phyloP scores from a whole-genome alignment of 2,888 invertebrate genomes.

The Pteria penguin region DNA sequence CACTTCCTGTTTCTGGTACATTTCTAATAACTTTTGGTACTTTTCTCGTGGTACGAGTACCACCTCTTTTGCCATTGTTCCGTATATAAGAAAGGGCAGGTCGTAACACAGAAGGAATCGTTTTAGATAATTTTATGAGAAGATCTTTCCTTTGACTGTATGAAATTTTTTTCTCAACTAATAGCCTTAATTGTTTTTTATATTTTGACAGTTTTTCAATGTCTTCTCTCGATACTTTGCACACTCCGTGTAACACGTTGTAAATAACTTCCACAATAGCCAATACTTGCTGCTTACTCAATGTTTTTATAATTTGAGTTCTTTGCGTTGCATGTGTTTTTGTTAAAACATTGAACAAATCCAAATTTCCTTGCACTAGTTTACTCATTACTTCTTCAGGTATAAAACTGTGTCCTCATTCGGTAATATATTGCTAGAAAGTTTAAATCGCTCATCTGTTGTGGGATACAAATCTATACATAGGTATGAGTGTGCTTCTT shows the following conservation, averaged over 20 bases:
- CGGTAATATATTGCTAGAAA: constrained; percentile 39
- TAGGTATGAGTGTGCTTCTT: constrained; percentile 26
- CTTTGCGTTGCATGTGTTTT: constrained; percentile 27
- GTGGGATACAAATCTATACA: constrained; percentile 35
- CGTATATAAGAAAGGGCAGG: constrained; percentile 17
- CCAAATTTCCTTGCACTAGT: constrained; percentile 7
- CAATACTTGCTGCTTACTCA: constrained; percentile 30
- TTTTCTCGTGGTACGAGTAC: constrained; percentile 17
- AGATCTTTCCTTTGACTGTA: constrained; percentile 8
- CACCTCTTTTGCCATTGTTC: constrained; percentile 13
- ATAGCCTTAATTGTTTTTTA: constrained; percentile 34
- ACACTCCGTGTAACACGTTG: constrained; percentile 45
- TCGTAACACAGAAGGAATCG: constrained; percentile 28
- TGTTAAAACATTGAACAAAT: constrained; percentile 34
- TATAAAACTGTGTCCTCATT: constrained; percentile 37
- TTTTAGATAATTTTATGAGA: constrained; percentile 29
- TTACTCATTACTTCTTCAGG: constrained; percentile 14
- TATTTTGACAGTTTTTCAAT: constrained; percentile 36
- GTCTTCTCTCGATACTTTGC: constrained; percentile 29
- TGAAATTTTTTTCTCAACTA: constrained; percentile 29
- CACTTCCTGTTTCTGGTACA: background rate
- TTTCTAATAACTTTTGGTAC: constrained; percentile 19
- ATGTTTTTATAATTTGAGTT: constrained; percentile 22
- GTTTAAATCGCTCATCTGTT: constrained; percentile 29
- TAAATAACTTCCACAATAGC: constrained; percentile 42